Conservation (phyloP, 1,140 invertebrate species). For the Zaprionus vittiger region DNA sequence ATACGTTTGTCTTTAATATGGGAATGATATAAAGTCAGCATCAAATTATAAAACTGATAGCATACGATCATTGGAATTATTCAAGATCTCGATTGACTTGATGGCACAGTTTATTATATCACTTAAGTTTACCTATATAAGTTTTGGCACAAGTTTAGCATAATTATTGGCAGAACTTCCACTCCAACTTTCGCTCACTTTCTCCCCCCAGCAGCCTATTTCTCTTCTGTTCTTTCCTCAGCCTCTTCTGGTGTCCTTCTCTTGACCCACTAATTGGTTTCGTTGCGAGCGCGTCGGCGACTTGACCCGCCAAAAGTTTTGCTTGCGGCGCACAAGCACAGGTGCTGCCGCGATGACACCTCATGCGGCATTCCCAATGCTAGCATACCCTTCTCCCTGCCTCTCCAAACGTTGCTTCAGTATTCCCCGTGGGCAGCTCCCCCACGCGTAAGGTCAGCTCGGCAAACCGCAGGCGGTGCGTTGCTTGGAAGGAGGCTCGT, state of each 20-base stretch:
- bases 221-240: background rate
- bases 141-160: background rate
- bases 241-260: slow-evolving; percentile 20
- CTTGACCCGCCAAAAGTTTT: slow-evolving; percentile 76
- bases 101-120: background rate
- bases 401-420: background rate
- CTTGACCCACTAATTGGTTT: slow-evolving; percentile 78
- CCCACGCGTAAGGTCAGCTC: slow-evolving; percentile 73
- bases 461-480: slow-evolving; percentile 61
- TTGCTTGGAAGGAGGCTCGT: slow-evolving; percentile 12
- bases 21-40: too few species aligned
- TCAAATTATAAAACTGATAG: too few species aligned
- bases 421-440: slow-evolving; percentile 20
- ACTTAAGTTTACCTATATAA: background rate
- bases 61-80: too few species aligned
- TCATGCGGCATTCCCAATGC: slow-evolving; percentile 41
- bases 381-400: background rate
- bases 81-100: too few species aligned
- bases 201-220: background rate
- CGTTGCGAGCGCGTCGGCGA: slow-evolving; percentile 47
- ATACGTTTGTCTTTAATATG: background rate
- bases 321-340: slow-evolving; percentile 13
- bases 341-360: slow-evolving; percentile 68
- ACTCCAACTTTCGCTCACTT: slow-evolving; percentile 7
- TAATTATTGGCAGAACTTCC: slow-evolving; percentile 6